Conservation (phyloP, 2,888 invertebrate genomes). For the Malachius bipustulatus region DNA sequence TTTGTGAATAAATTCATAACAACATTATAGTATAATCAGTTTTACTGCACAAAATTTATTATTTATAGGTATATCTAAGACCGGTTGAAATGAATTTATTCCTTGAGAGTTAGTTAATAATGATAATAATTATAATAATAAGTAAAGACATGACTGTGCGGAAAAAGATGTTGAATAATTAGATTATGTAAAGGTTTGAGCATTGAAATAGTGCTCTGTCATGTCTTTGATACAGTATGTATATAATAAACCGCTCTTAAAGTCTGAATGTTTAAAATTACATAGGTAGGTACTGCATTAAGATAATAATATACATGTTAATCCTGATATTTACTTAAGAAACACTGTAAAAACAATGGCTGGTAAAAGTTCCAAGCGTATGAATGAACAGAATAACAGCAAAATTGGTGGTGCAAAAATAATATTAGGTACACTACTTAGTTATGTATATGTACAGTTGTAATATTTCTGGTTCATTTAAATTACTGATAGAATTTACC, state of each 20-base stretch:
- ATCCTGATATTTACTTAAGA: slow-evolving; percentile 31
- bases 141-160: slow-evolving; percentile 30
- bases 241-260: slow-evolving; percentile 18
- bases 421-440: slow-evolving; percentile 28
- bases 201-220: slow-evolving; percentile 28
- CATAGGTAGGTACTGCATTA: slow-evolving; percentile 25
- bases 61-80: slow-evolving; percentile 21
- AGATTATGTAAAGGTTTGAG: slow-evolving; percentile 32
- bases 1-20: slow-evolving; percentile 34
- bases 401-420: slow-evolving; percentile 35
- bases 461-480: too few relatives aligned
- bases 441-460: too few relatives aligned
- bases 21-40: slow-evolving; percentile 17
- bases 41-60: background rate
- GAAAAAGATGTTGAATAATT: slow-evolving; percentile 26
- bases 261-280: slow-evolving; percentile 24
- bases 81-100: slow-evolving; percentile 31
- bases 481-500: too few relatives aligned
- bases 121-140: slow-evolving; percentile 27
- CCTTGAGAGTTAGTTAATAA: slow-evolving; percentile 31
- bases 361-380: slow-evolving; percentile 12
- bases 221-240: slow-evolving; percentile 23
- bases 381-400: slow-evolving; percentile 31
- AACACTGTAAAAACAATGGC: slow-evolving; percentile 12
- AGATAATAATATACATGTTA: slow-evolving; percentile 25